Evolutionary conservation across 1,140 invertebrate species (phyloP), one percentile per base, ranked within the genome.

Genomic region (Pantala flavescens): DNA sequence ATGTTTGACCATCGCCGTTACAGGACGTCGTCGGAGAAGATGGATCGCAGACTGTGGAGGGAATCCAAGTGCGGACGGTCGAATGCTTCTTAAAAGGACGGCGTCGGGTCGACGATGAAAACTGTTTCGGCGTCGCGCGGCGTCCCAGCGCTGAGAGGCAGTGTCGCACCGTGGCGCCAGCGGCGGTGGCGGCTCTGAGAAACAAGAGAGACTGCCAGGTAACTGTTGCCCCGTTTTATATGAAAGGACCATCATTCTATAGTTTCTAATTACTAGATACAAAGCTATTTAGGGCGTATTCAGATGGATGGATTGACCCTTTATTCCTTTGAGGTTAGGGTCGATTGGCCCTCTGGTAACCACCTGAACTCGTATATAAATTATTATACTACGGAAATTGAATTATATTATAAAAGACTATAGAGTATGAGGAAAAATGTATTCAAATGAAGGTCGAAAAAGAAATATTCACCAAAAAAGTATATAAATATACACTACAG

Each of bases 21-120:
- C 5, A 63, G 49, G 49, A 63, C 49, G 49, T 63, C 49, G 49
- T 21, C 5, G 49, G 49, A 21, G 49, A 63, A 63, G 49, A 63
- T 63, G 49, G 49, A 63, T 63, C 49, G 49, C 49, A 19, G 14
- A 63, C 49, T 14, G 49, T 63, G 3, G 49, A 63, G 49, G 49
- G 49, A 16, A 21, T 63, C 14, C 49, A 63, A 21, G 12, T 3
- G 5, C 49, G 49, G 12, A 63, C 49, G 49, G 49, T 63, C 12
- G 49, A 63, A 63, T 63, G 49, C 28, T n/a, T 72, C 23, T 19
- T 24, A 2, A 23, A 80, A 79, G 76, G 77, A 14, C 76, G 76
- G 12, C 75, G 78, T 2, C 75, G 77, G 43, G 77, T 81, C 11
- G 80, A 82, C 73, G 81, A 82, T 14, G 77, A 80, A 12, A 82